phyloP scores from a whole-genome alignment of 2,113 vertebrate genomes.

The Sinocyclocheilus anshuiensis region DNA sequence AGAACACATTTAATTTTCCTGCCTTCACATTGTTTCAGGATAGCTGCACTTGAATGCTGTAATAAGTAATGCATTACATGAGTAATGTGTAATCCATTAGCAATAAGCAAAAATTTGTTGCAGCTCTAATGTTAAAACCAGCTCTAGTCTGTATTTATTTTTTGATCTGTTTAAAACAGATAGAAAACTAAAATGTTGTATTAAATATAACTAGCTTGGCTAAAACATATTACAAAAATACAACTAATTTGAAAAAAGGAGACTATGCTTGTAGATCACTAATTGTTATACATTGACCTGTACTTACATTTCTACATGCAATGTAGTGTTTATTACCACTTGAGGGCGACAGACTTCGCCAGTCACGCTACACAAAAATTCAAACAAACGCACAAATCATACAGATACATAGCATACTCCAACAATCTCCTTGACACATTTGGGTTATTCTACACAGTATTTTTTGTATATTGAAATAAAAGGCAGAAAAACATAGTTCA shows the following conservation, averaged over 20 bases:
- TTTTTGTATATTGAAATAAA: not conserved
- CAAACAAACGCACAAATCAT: not conserved
- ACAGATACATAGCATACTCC: not conserved
- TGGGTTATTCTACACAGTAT: not conserved
- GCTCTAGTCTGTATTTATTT: not conserved
- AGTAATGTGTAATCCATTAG: not conserved
- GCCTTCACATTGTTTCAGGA: not conserved
- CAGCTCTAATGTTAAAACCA: not conserved
- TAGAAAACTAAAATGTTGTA: not conserved
- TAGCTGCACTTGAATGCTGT: not conserved
- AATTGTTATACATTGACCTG: not conserved
- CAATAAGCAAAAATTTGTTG: not conserved
- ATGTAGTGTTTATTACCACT: not conserved
- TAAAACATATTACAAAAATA: not conserved
- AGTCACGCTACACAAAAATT: not conserved
- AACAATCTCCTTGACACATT: not conserved
- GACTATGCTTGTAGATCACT: not conserved
- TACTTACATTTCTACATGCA: not conserved
- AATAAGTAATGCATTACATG: constrained; percentile 10
- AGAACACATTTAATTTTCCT: not conserved
- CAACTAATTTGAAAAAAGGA: not conserved
- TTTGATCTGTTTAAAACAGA: not conserved
- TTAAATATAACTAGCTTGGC: not conserved
- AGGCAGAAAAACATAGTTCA: not conserved
- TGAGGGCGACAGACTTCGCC: constrained; percentile 4